Base-by-base conservation (phyloP, 2,888 invertebrate species). In the Drosophila pseudotakahashii region DNA sequence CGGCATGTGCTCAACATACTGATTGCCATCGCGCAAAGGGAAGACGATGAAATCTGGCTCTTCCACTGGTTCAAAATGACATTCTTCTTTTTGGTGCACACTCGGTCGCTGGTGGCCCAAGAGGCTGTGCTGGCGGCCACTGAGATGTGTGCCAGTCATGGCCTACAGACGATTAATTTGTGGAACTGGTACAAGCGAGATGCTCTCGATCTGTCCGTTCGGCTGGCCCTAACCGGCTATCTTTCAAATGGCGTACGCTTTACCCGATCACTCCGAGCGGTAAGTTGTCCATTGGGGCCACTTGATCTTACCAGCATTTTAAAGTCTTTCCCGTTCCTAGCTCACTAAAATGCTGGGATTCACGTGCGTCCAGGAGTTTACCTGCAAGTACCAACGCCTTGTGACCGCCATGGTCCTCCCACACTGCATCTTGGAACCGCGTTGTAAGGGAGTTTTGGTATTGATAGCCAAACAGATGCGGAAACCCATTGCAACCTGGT, bases 321-420 rank as follows among this genome's bases (percentile, higher is more conserved):
- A 32, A 11, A 13, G 5, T 36, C 0, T 3, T 39, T 0, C 1
- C 1, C 1, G 16, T 19, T 77, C 79, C 1, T 39, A 92, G 92
- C 91, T 95, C 1, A 94, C 95, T 0, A 93, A 94, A 77, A 94
- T 95, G 68, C 93, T 96, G 58, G 96, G 95, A 0, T 96, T 94
- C 81, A 93, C 94, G 23, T 95, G 95, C 39, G 94, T 94, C 9
- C 94, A 94, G 83, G 95, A 96, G 86, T 95, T 96, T 60, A 93
- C 96, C 61, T 93, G 93, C 0, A 95, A 95, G 89, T 95, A 96
- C 81, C 94, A 94, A 41, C 94, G 95, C 57, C 93, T 95, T 77
- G 93, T 96, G 23, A 91, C 96, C 9, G 95, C 96, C 93, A 94
- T 91, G 92, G 95, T 81, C 92, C 94, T 87, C 92, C 95, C 41